Evolutionary conservation across 1,140 invertebrate genomes (phyloP), one percentile per base, ranked within the genome.

Genomic region (Pseudoatta argentina): DNA sequence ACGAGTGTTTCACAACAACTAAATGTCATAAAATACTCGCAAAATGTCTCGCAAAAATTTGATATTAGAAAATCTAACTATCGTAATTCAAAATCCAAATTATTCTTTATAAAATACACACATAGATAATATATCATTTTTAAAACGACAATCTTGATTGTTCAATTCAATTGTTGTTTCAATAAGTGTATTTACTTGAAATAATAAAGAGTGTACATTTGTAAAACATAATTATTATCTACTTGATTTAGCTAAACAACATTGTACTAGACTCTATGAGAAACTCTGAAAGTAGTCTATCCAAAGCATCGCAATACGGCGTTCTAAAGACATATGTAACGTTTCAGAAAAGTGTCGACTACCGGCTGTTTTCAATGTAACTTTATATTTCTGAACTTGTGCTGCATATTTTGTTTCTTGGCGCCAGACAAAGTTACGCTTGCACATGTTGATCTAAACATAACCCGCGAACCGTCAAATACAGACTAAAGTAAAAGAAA

Each of bases 301-400:
- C 53, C 12, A 34, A 59, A 71, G 21, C 34, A 34, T 14, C 16
- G 24, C 51, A 69, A 24, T 16, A 57, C 16, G 30, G 34, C 69
- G 61, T 39, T 53, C 44, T 34, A 83, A 73, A 89, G 92, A 92
- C 93, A 94, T 92, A 88, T 94, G 93, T 75, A 91, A 91, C 91
- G 85, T 91, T 92, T 95, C 93, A 93, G 92, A 89, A 93, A 94
- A 94, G 95, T 95, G 95, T 93, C 94, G 94, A 95, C 92, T 93
- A 86, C 88, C 90, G 90, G 86, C 86, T 95, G 94, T 95, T 95
- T 94, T 91, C 87, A 72, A 87, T 94, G 95, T 95, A 95, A 95
- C 94, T 89, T 91, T 93, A 95, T 94, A 95, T 94, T 93, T 92
- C 91, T 91, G 91, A 91, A 91, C 88, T 87, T 89, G 82, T 86